Conservation (phyloP, 2,888 invertebrate species). For the Marasmarcha lunaedactyla region DNA sequence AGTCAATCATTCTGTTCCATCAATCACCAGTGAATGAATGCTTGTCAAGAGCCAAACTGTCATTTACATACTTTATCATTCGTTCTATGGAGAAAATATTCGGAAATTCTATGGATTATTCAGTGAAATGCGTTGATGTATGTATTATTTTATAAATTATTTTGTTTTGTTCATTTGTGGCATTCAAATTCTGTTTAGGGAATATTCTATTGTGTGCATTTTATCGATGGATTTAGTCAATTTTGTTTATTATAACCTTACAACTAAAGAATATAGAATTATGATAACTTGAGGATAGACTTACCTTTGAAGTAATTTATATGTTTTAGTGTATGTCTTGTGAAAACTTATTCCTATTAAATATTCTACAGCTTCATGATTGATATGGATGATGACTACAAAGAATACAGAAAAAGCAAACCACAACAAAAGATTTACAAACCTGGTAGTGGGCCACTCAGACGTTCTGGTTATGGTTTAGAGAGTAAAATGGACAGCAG, state of each 20-base stretch:
- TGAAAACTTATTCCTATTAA: not conserved
- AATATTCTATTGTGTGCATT: too few species aligned
- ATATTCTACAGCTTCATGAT: conserved; percentile 16
- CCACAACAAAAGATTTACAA: conserved; percentile 79
- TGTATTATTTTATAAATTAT: not conserved
- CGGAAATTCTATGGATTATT: conserved; percentile 1
- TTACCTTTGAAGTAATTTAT: not conserved
- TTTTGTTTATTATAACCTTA: too few species aligned
- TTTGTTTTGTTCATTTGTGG: too few species aligned
- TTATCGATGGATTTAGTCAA: too few species aligned
- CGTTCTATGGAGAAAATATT: not conserved
- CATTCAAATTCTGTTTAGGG: too few species aligned
- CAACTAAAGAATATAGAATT: too few species aligned
- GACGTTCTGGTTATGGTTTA: conserved; percentile 73
- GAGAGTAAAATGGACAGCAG: conserved; percentile 69
- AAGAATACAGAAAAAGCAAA: conserved; percentile 72
- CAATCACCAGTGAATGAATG: conserved; percentile 2
- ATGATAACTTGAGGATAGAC: too few species aligned
- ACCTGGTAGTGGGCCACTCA: conserved; percentile 81
- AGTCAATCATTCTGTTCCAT: too few species aligned
- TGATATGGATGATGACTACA: conserved; percentile 69
- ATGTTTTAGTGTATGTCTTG: not conserved
- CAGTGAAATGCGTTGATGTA: not conserved
- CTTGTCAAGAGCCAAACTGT: conserved; percentile 1
- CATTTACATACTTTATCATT: conserved; percentile 1